Percentiles rank a stretch among this genome's conserved stretches.
Evolutionary conservation across 1,140 invertebrate genomes (phyloP).

Genomic region (Lepidurus arcticus): DNA sequence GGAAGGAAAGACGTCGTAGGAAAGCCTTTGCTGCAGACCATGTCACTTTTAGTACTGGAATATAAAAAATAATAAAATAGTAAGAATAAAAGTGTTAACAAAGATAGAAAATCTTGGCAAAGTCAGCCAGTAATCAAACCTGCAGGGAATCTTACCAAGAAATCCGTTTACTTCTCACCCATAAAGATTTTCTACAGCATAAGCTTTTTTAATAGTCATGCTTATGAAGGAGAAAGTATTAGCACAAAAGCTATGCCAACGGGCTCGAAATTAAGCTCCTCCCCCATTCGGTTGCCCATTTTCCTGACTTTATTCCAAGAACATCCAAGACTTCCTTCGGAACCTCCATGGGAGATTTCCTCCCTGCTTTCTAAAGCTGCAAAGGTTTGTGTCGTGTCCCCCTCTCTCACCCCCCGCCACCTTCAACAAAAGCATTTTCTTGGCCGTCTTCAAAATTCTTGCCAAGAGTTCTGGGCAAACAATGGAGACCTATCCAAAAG

Average conservation of each 20-base stretch:
- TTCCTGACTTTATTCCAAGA: background rate
- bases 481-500: conserved; percentile 5
- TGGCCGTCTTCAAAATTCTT: conserved; percentile 10
- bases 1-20: background rate
- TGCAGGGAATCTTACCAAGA: background rate
- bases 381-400: background rate
- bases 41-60: background rate
- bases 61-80: background rate
- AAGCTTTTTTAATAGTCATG: conserved; percentile 5
- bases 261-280: background rate
- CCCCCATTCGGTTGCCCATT: background rate
- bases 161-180: conserved; percentile 5
- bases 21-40: background rate
- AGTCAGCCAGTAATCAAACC: background rate
- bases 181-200: conserved; percentile 8
- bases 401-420: background rate
- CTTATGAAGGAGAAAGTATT: background rate
- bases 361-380: background rate
- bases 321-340: background rate
- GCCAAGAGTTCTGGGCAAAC: background rate
- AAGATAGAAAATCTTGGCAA: background rate
- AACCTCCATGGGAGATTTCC: background rate
- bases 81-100: background rate
- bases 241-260: background rate
- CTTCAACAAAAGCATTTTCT: conserved; percentile 9